Base-by-base conservation (phyloP, 1,140 invertebrate genomes). In the Ceratosolen fusciceps region DNA sequence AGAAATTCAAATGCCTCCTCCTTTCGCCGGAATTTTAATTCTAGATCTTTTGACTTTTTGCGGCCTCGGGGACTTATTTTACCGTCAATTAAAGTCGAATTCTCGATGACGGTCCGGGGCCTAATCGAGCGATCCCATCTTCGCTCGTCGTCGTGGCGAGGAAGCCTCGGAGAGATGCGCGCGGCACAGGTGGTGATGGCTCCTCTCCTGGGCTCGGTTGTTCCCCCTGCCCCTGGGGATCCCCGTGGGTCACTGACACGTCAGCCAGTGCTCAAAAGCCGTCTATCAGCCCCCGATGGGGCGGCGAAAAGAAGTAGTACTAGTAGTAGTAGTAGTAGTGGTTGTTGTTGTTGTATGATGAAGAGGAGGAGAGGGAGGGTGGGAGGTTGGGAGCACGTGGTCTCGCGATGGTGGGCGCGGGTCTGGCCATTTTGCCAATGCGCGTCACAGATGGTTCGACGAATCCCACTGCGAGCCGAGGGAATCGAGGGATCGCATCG, bases 211-310 rank as follows among this genome's bases (percentile, higher is more conserved):
- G 31, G 0, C 19, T 37, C 19, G 9, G 49, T 21, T 16, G 19
- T 65, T 21, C 31, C 31, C 2, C 60, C 60, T 8, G 60, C 19
- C 31, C 8, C n/a, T 0, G 5, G 56, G 74, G 52, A 26, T 71
- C 54, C 16, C 12, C 47, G 43, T 65, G 81, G 83, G 84, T 83
- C 83, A 83, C 75, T 83, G 84, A 85, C 83, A 83, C 82, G 82
- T 24, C 19, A 68, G 21, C 39, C 19, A 68, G 21, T 24, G 39
- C 29, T 24, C n/a, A 2, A 29, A 68, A 68, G 39, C 10, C 37
- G 67, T 68, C 47, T 68, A 68, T 68, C 39, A 68, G 65, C 37
- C n/a, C n/a, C n/a, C n/a, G n/a, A n/a, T n/a, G n/a, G n/a, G n/a
- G n/a, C n/a, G n/a, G n/a, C n/a, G n/a, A n/a, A n/a, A n/a, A n/a